Conservation (phyloP, 2,113 vertebrate genomes). For the Orcinus orca region DNA sequence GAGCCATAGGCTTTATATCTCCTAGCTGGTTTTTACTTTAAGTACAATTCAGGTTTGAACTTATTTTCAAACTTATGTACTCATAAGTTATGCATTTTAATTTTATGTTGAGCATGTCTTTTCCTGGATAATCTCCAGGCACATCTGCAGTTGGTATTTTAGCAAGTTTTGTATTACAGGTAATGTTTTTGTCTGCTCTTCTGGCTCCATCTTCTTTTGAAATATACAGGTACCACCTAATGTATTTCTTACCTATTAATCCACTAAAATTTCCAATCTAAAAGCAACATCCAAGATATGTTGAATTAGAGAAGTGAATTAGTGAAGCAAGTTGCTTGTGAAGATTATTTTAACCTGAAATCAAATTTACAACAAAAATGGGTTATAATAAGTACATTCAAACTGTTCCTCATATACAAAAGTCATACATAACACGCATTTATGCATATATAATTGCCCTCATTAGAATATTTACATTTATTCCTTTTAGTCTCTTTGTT, state of each 20-base stretch:
- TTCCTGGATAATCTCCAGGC: neutral
- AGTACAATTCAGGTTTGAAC: neutral
- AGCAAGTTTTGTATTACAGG: neutral
- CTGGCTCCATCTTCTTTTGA: conserved; percentile 28
- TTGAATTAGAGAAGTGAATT: conserved; percentile 48
- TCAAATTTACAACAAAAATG: conserved; percentile 68
- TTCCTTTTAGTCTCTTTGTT: neutral
- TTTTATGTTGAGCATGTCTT: neutral
- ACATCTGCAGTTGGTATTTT: neutral
- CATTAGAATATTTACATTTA: neutral
- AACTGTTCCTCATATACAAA: neutral
- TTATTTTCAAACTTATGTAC: neutral
- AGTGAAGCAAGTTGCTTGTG: conserved; percentile 49
- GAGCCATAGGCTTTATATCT: neutral
- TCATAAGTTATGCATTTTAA: neutral
- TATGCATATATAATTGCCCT: neutral
- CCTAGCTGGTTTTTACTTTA: neutral
- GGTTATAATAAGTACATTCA: conserved; percentile 61
- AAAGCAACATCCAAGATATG: conserved; percentile 43
- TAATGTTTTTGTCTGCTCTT: conserved; percentile 52
- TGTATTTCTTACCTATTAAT: conserved; percentile 50
- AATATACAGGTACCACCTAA: neutral
- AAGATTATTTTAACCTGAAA: conserved; percentile 68
- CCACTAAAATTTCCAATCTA: conserved; percentile 59
- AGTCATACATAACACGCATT: neutral